phyloP scores from a whole-genome alignment of 2,113 vertebrate species.

The Zosterops pallidus region DNA sequence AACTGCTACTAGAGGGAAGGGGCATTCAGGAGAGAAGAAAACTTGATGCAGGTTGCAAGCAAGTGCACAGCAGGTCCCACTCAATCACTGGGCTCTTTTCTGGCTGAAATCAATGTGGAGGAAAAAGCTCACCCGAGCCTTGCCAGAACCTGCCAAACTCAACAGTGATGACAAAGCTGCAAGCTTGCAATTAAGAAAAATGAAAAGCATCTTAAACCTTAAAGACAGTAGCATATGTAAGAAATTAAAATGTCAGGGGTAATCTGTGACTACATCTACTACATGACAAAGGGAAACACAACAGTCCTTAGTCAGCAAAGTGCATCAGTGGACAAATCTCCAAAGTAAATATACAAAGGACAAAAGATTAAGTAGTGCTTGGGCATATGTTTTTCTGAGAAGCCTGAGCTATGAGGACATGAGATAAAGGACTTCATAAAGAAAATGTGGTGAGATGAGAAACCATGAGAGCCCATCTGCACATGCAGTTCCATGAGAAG shows the following conservation, averaged over 20 bases:
- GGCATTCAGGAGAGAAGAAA: background rate
- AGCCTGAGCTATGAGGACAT: background rate
- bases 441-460: background rate
- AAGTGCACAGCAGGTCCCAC: background rate
- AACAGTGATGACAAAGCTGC: background rate
- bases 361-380: background rate
- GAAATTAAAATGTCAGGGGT: background rate
- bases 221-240: background rate
- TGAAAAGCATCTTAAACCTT: background rate
- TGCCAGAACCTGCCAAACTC: background rate
- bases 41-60: background rate
- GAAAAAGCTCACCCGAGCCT: background rate
- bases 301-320: background rate
- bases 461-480: background rate
- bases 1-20: background rate
- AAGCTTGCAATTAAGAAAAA: background rate
- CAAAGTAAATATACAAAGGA: background rate
- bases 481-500: background rate
- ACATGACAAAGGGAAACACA: background rate
- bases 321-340: background rate
- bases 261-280: background rate
- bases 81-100: rapidly evolving
- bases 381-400: background rate
- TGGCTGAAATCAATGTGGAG: background rate
- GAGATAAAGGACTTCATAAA: background rate